Evolutionary conservation across 2,888 invertebrate genomes (phyloP), one percentile per base, ranked within the genome.

Genomic region (Salpingus planirostris): DNA sequence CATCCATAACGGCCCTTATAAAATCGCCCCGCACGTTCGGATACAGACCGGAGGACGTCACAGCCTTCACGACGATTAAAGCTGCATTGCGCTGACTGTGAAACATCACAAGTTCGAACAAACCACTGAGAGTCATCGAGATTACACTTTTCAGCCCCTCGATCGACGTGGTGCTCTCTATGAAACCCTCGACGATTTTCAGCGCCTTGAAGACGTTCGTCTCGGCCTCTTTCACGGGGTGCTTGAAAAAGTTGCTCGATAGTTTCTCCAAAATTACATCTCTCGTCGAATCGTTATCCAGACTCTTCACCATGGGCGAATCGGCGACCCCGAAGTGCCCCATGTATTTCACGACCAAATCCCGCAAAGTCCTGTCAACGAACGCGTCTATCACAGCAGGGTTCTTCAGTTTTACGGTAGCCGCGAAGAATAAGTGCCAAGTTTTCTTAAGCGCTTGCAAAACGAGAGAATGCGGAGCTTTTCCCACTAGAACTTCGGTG

Each of bases 361-460:
- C 69, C 13, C 62, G 66, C 8, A 73, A 49, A 0, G 64, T 65
- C 37, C 70, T 62, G 13, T 59, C 62, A 10, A 73, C 47, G 40
- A 70, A 72, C 0, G 60, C 55, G 53, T 73, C 72, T n/a, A n/a
- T n/a, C n/a, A n/a, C n/a, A 29, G 3, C 55, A 52, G 33, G 54
- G 60, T 29, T 63, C 41, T 69, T 66, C 18, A 75, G 46, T 12
- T 62, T 64, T 1, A 67, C 65, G 11, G 74, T 62, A 1, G 72
- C 73, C 41, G 66, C 64, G 21, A 74, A 57, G 38, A 70, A 65
- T 12, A 71, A 59, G 12, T 70, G 67, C 61, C 72, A 71, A 8
- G 70, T 66, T 47, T 65, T 65, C 40, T 67, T 67, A 10, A 75
- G 54, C 1, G 70, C 59, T 42, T 62, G 64, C 1, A 69, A 47